phyloP scores from a whole-genome alignment of 2,113 vertebrate genomes.

The Otis tarda region DNA sequence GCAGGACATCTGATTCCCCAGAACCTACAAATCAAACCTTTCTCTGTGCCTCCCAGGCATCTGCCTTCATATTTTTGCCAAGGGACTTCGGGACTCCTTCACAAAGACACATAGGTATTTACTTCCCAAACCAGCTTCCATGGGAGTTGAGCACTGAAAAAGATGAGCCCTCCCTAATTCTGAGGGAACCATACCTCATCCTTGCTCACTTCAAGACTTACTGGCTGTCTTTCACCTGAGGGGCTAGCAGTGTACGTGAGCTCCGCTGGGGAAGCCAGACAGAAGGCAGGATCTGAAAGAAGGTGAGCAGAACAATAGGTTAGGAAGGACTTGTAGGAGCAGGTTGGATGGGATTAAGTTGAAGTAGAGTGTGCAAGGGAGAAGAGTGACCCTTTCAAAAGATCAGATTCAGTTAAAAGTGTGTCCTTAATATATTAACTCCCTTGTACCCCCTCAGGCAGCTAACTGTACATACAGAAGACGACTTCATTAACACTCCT shows the following conservation, averaged over 20 bases:
- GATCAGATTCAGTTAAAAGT: neutral
- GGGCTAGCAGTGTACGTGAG: accelerated
- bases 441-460: neutral
- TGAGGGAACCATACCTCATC: neutral
- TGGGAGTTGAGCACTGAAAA: neutral
- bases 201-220: neutral
- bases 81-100: neutral
- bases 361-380: neutral
- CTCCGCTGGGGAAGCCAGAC: neutral
- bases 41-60: neutral
- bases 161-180: neutral
- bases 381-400: neutral
- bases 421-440: neutral
- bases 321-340: neutral
- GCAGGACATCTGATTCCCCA: neutral
- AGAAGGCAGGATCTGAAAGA: neutral
- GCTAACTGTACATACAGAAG: neutral
- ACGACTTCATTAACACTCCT: neutral
- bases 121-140: neutral
- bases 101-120: neutral
- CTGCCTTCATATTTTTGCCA: neutral
- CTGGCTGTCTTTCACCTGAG: neutral
- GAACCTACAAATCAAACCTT: neutral
- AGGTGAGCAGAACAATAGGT: neutral
- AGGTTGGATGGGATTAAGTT: neutral